These are phyloP conservation scores for Nomada fabriciana DNA, from an alignment of 2,888 invertebrate genomes.

Conservation along the genomic window DNA sequence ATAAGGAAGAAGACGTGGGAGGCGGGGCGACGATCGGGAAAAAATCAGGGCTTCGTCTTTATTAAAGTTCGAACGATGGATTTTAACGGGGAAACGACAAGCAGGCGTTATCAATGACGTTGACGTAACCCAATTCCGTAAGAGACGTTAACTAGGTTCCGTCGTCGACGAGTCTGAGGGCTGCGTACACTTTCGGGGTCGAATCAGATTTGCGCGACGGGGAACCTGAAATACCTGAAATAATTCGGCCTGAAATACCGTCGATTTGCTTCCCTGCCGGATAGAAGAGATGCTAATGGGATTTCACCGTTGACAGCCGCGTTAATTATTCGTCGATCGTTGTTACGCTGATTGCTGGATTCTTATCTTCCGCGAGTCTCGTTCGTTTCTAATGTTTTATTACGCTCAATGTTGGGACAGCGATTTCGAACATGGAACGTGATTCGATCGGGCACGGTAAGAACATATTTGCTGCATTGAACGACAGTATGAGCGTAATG, in stretches of 20 bases:
- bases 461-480: no score
- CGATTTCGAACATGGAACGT: no score
- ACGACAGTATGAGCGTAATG: no score
- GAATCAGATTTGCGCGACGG: conserved; percentile 65
- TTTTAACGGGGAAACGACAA: conserved; percentile 45
- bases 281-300: conserved; percentile 62
- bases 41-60: conserved; percentile 37
- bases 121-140: conserved; percentile 71
- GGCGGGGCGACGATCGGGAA: conserved; percentile 25
- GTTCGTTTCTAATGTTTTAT: not conserved
- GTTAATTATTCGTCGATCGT: conserved; percentile 62
- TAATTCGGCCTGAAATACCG: conserved; percentile 53
- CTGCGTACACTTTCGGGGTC: conserved; percentile 59
- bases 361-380: not conserved
- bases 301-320: conserved; percentile 55
- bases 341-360: conserved; percentile 8
- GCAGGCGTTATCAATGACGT: conserved; percentile 68
- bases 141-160: conserved; percentile 63
- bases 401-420: no score
- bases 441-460: no score
- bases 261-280: conserved; percentile 54
- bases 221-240: no score
- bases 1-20: not conserved
- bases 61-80: conserved; percentile 58
- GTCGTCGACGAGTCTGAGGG: conserved; percentile 21